phyloP scores from a whole-genome alignment of 2,888 invertebrate species.

The Chymomyza caudatula region DNA sequence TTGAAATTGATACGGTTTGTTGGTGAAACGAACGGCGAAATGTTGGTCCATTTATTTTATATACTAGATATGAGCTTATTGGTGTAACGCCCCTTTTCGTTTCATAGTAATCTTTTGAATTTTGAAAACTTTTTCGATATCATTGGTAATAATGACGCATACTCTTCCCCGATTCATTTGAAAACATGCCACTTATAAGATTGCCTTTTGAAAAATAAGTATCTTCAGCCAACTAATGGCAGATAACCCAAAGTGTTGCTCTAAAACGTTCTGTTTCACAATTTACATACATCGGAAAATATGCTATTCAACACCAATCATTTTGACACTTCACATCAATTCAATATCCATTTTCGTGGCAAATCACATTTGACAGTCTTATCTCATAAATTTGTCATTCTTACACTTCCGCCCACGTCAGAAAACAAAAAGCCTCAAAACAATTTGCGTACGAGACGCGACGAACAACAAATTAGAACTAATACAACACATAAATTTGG shows the following conservation, averaged over 20 bases:
- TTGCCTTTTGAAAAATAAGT: no score
- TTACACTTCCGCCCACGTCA: slow-evolving; percentile 54
- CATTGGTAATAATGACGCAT: no score
- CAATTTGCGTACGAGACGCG: slow-evolving; percentile 30
- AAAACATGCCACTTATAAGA: no score
- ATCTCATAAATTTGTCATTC: slow-evolving; percentile 41
- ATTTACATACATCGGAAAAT: not conserved
- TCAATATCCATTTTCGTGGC: slow-evolving; percentile 14
- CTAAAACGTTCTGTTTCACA: not conserved
- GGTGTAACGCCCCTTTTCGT: slow-evolving; percentile 55
- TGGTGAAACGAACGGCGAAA: not conserved
- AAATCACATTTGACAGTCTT: slow-evolving; percentile 27
- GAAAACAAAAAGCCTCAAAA: slow-evolving; percentile 1
- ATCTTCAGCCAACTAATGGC: no score
- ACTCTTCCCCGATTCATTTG: no score
- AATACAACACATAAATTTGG: slow-evolving; percentile 35
- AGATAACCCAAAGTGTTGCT: no score
- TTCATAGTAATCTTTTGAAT: no score
- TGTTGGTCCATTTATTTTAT: not conserved
- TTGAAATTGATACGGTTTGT: slow-evolving; percentile 4
- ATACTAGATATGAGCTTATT: slow-evolving; percentile 26
- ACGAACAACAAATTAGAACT: slow-evolving; percentile 52
- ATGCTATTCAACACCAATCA: not conserved
- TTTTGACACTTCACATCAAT: slow-evolving; percentile 5
- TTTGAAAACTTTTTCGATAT: no score